phyloP scores from a whole-genome alignment of 2,113 vertebrate genomes.

The Xenopus laevis region DNA sequence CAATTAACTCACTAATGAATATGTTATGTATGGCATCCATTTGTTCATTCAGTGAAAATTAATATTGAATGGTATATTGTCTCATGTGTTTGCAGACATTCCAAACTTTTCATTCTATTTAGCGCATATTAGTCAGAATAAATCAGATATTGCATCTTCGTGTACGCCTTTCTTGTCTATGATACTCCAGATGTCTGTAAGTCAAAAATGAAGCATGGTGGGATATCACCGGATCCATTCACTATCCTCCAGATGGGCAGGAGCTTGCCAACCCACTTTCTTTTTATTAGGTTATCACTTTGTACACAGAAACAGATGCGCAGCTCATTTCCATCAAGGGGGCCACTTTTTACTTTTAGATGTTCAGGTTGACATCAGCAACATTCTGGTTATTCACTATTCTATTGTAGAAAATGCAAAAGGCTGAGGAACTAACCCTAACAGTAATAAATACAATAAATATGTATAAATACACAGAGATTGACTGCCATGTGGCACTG shows the following conservation, averaged over 20 bases:
- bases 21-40: too few species aligned
- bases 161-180: conserved; percentile 22
- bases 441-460: too few species aligned
- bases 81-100: conserved; percentile 59
- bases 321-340: conserved; percentile 36
- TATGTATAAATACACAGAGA: too few species aligned
- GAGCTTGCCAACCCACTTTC: conserved; percentile 37
- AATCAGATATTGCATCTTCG: too few species aligned
- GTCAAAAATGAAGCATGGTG: conserved; percentile 40
- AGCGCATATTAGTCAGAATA: conserved; percentile 32
- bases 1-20: too few species aligned
- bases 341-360: conserved; percentile 21
- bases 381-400: background rate
- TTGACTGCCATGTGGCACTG: too few species aligned
- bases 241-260: conserved; percentile 38
- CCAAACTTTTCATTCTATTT: conserved; percentile 73
- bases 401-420: background rate
- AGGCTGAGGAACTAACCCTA: background rate
- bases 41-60: too few species aligned
- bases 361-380: conserved; percentile 7
- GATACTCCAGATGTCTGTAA: conserved; percentile 40
- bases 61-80: too few species aligned
- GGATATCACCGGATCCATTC: conserved; percentile 29
- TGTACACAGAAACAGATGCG: conserved; percentile 43
- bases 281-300: conserved; percentile 43